A percentile compares a stretch with the other conserved stretches of the same genome.
These are phyloP conservation scores for Leucoptera coffeella DNA, from an alignment of 2,888 invertebrate genomes.

Conservation along the genomic window DNA sequence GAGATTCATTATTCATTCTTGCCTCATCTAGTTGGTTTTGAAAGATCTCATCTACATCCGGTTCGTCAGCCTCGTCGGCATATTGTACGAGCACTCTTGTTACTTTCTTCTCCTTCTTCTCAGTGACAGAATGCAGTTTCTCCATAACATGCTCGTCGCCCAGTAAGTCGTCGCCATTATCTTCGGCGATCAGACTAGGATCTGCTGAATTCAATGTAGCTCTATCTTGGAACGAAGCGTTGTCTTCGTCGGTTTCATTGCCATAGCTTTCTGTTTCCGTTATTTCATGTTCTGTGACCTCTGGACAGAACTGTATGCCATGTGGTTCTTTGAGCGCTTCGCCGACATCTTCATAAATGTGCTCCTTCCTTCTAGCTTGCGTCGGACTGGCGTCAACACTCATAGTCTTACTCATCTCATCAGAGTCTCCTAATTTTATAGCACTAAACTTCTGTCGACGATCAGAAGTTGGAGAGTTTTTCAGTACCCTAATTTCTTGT, in stretches of 20 bases:
- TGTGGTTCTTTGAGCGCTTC: constrained; percentile 31
- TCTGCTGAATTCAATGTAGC: constrained; percentile 37
- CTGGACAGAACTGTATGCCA: constrained; percentile 39
- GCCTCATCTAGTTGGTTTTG: constrained; percentile 33
- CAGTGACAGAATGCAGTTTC: constrained; percentile 27
- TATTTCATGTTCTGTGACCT: constrained; percentile 19
- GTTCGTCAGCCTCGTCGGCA: constrained; percentile 34
- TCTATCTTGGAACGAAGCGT: constrained; percentile 4
- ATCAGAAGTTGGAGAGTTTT: constrained; percentile 56
- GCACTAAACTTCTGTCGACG: constrained; percentile 47
- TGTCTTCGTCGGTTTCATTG: constrained; percentile 26
- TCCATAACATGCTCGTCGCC: constrained; percentile 37
- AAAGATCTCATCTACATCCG: constrained; percentile 37
- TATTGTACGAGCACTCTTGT: no score
- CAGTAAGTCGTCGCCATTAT: constrained; percentile 19
- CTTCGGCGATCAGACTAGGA: constrained; percentile 37
- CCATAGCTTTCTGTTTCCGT: constrained; percentile 24
- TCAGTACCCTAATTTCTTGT: constrained; percentile 55
- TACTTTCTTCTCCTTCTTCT: constrained; percentile 27
- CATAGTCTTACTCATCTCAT: constrained; percentile 45
- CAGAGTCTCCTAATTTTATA: constrained; percentile 41
- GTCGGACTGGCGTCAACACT: constrained; percentile 35
- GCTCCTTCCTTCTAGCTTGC: constrained; percentile 49
- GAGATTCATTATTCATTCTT: constrained; percentile 24
- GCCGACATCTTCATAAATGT: constrained; percentile 59